Base-by-base conservation (phyloP, 92 coral and sea anemone species). In the Montipora capitata region DNA sequence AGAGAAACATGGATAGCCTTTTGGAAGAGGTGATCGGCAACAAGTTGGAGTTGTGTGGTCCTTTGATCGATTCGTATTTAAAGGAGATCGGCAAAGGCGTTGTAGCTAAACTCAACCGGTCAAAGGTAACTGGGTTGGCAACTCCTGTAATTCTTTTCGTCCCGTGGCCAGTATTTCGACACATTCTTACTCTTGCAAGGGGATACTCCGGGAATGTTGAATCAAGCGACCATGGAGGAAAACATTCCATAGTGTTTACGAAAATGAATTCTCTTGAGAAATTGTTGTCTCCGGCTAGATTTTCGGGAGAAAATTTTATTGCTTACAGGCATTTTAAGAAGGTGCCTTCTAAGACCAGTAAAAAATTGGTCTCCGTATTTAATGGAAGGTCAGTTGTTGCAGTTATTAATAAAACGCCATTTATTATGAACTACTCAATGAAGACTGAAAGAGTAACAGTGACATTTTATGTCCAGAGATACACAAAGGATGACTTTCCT, bases 31-130 rank as follows among this genome's bases (percentile, higher is more conserved):
- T 88, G 0, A 56, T 87, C 49, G 90, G 91, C 52, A 86, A 86
- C 73, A 91, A 91, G 62, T 78, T 91, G 35, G 93, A 93, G 83
- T 54, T 93, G 71, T 72, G 77, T 43, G 96, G 93, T 10, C 92
- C 96, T 14, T 45, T 85, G 88, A 89, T 93, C 77, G 95, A 90
- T 72, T 81, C 87, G 15, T 93, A 77, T 81, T 69, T 93, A 64
- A 20, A 40, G 17, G 93, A 93, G 62, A 83, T 89, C 42, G 96
- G 93, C 39, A 77, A 69, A n/a, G 49, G 77, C 38, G 13, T 86
- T 6, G 59, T 39, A n/a, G 16, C 81, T 5, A 86, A 81, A 49
- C 92, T 87, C 18, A 17, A 44, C 49, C 39, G 88, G 12, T 87
- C 92, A 8, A 91, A 91, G 59, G 92, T 87, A 3, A 91, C 94